Base-by-base conservation (phyloP, 2,888 invertebrate species). In the Rutpela maculata region DNA sequence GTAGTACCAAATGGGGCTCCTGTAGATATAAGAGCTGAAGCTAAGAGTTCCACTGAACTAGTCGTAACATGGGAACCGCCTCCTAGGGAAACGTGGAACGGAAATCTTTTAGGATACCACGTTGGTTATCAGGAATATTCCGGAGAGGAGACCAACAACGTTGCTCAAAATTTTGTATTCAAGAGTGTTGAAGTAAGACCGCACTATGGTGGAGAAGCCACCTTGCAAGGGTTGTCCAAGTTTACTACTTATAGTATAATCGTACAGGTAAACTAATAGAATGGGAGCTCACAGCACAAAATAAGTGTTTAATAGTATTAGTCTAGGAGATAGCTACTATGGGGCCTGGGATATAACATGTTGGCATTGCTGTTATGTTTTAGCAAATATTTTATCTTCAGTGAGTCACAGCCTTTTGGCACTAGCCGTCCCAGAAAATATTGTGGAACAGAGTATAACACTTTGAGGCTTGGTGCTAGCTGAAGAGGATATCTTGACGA, bases 11-110 rank as follows among this genome's bases (percentile, higher is more conserved):
- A 94, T 84, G 97, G 96, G 0, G 94, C 96, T 38, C 96, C 97
- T 9, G 87, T 95, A 81, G 95, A 96, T 87, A 94, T 97, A 74
- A 92, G 95, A 85, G 95, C 95, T 60, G 96, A 96, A 89, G 93
- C 97, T 0, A 95, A 95, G 89, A 95, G 95, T 89, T 96, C 96
- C 9, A 96, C 96, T 0, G 96, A 96, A 90, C 91, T 97, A 78
- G 93, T 94, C 79, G 95, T 97, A 63, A 95, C 94, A 70, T 97
- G 97, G 97, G 96, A 96, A 88, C 95, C 97, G 38, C 97, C 97
- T 22, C 93, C 95, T 85, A 92, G 95, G 84, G 96, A 96, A 87
- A 92, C 95, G 78, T 97, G 97, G 96, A 96, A 97, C 88, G 97
- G 97, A 60, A 95, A 96, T 86, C 92, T 97, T 82, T 91, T 96